These are phyloP conservation scores for Melanogrammus aeglefinus DNA, from an alignment of 2,797 vertebrate species.

Conservation along the genomic window DNA sequence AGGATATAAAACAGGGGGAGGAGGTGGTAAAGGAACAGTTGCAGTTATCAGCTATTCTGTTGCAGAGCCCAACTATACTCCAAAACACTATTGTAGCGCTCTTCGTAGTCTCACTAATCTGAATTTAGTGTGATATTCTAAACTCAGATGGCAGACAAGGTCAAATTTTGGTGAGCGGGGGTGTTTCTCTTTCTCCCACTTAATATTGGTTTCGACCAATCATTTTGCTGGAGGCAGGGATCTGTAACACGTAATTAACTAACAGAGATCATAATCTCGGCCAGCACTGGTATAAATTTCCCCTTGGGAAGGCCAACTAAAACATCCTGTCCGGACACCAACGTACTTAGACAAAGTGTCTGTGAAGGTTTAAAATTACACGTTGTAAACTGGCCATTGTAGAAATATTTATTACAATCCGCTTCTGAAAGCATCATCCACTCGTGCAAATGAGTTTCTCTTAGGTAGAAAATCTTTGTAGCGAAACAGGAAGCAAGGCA, in stretches of 20 bases:
- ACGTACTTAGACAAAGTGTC: background rate
- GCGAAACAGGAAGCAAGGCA: background rate
- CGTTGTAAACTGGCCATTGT: no score
- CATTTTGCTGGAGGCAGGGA: background rate
- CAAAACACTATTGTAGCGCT: background rate
- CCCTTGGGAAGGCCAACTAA: background rate
- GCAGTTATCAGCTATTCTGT: slow-evolving; percentile 5
- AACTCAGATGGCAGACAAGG: background rate
- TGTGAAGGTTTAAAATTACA: background rate
- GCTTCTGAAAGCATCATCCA: background rate
- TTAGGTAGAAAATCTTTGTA: background rate
- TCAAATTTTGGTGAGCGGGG: background rate
- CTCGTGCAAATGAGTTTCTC: background rate
- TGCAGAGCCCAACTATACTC: background rate
- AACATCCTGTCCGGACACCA: no score
- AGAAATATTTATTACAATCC: background rate
- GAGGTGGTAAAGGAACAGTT: slow-evolving; percentile 16
- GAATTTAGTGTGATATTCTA: background rate
- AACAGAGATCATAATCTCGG: background rate
- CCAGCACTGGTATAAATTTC: background rate
- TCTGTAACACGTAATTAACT: background rate
- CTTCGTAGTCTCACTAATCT: background rate
- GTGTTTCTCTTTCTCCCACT: background rate
- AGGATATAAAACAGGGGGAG: background rate
- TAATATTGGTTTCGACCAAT: background rate